A percentile compares a stretch with the other conserved stretches of the same genome.
Conservation (phyloP, 2,888 invertebrate genomes). For the Reticulitermes lucifugus region DNA sequence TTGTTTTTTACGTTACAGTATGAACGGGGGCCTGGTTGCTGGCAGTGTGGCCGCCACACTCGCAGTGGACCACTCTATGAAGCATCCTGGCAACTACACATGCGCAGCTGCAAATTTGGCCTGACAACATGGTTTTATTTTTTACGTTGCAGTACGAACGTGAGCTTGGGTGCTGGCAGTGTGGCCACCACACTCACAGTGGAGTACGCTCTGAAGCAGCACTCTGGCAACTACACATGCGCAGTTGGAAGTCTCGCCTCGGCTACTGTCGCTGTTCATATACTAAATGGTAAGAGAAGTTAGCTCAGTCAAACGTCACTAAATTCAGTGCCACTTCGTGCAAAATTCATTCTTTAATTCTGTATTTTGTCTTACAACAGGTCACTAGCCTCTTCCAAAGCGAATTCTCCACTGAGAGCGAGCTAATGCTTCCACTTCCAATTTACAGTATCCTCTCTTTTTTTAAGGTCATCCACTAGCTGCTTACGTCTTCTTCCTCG, state of each 20-base stretch:
- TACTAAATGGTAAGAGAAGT: conserved; percentile 68
- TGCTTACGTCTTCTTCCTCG: too few relatives aligned
- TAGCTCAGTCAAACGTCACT: neutral
- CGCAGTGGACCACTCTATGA: conserved; percentile 67
- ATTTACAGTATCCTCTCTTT: too few relatives aligned
- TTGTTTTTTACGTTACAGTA: conserved; percentile 61
- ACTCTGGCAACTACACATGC: conserved; percentile 73
- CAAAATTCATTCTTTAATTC: too few relatives aligned
- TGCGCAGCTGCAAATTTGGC: too few relatives aligned
- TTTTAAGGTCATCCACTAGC: too few relatives aligned
- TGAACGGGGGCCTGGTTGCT: conserved; percentile 64
- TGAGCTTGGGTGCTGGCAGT: conserved; percentile 62
- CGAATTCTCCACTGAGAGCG: too few relatives aligned
- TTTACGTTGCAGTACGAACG: conserved; percentile 65
- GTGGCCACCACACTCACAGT: conserved; percentile 67
- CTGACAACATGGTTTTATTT: neutral
- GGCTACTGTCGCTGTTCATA: conserved; percentile 71
- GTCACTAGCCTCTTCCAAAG: too few relatives aligned
- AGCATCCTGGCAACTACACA: conserved; percentile 60
- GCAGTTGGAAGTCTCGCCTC: conserved; percentile 65
- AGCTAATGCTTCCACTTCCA: too few relatives aligned
- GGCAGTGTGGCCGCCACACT: conserved; percentile 66
- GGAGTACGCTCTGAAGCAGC: conserved; percentile 67
- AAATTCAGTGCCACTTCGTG: too few relatives aligned
- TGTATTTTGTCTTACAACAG: too few relatives aligned